Conservation (phyloP, 2,888 invertebrate genomes). For the Pammene fasciana region DNA sequence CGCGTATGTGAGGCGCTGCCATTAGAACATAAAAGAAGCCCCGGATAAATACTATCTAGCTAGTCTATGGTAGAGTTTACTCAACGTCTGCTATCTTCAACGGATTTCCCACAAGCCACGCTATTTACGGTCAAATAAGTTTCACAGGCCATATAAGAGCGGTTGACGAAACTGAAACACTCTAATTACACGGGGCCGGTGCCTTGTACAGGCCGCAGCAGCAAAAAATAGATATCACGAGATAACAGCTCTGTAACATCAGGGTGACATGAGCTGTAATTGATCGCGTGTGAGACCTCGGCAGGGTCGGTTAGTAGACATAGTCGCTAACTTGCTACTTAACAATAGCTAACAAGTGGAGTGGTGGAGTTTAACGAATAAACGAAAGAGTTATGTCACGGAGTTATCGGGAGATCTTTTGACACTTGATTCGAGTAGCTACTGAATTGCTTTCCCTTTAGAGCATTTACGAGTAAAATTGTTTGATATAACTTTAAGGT, state of each 20-base stretch:
- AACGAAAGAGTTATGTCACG: no score
- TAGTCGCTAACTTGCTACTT: background rate
- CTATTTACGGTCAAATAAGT: conserved; percentile 22
- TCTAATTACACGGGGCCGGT: conserved; percentile 18
- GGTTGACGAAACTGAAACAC: background rate
- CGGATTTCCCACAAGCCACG: conserved; percentile 7
- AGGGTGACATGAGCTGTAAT: conserved; percentile 27
- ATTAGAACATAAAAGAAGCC: no score
- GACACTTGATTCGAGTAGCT: no score
- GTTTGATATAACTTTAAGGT: no score
- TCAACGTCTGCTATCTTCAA: background rate
- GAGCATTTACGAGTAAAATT: no score
- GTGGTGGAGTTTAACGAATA: no score
- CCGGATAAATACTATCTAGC: no score
- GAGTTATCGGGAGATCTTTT: no score
- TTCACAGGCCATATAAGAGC: conserved; percentile 19
- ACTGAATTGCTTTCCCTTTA: no score
- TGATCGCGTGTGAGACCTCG: conserved; percentile 12
- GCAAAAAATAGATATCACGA: conserved; percentile 28
- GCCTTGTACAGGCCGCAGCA: conserved; percentile 17
- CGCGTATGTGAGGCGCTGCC: no score
- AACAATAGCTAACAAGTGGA: no score
- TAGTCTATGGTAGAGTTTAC: background rate
- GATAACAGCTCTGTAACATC: conserved; percentile 30
- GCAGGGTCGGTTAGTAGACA: background rate